A percentile compares a stretch with the other conserved stretches of the same genome.
phyloP scores from a whole-genome alignment of 2,888 invertebrate species.

The Tortricodes alternella region DNA sequence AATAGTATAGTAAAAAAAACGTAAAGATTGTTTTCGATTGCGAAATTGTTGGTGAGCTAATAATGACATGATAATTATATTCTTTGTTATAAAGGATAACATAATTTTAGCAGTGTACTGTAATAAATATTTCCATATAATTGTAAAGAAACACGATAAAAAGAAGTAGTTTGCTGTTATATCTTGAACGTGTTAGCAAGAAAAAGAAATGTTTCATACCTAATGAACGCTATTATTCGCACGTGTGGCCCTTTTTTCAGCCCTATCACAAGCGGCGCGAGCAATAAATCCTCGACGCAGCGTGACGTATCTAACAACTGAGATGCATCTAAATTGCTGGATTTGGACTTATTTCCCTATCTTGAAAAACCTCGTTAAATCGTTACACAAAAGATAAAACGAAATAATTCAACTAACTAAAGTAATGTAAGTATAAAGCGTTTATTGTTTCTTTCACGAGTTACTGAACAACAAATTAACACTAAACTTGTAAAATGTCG shows the following conservation, averaged over 20 bases:
- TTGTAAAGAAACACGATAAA: no score
- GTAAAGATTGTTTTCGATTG: conserved; percentile 31
- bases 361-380: conserved; percentile 21
- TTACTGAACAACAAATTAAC: no score
- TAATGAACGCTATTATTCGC: conserved; percentile 31
- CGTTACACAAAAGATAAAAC: conserved; percentile 6
- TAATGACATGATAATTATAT: neutral
- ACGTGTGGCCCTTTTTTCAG: conserved; percentile 31
- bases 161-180: neutral
- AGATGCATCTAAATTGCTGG: conserved; percentile 41
- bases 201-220: conserved; percentile 28
- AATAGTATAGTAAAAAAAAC: conserved; percentile 39
- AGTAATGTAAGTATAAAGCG: no score
- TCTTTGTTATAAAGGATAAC: no score
- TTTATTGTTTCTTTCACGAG: no score
- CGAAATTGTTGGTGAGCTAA: neutral
- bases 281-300: conserved; percentile 36
- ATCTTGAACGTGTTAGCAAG: neutral
- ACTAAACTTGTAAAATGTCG: no score
- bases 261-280: conserved; percentile 28
- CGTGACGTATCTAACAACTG: conserved; percentile 37
- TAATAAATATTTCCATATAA: no score
- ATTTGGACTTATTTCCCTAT: conserved; percentile 34
- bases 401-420: neutral
- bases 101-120: no score